These are phyloP conservation scores for Agapetus fuscipes DNA, from an alignment of 2,888 invertebrate species.

Conservation along the genomic window DNA sequence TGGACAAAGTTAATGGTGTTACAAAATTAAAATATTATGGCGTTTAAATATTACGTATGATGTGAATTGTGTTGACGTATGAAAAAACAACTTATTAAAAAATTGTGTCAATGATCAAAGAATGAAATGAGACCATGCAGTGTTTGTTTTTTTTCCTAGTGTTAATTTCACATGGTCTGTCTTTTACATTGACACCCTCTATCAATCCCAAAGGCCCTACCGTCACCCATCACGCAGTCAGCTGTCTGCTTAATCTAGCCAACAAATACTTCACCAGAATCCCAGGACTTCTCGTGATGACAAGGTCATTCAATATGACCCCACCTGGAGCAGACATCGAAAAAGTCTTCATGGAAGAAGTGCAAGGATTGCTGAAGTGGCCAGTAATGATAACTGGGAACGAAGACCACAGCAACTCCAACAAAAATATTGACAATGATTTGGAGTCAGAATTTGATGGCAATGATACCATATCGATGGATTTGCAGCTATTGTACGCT, in stretches of 20 bases:
- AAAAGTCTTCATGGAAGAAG: slow-evolving; percentile 25
- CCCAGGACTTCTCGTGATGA: slow-evolving; percentile 13
- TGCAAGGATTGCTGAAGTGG: slow-evolving; percentile 24
- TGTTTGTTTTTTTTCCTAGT: too few species aligned
- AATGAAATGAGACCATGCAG: too few species aligned
- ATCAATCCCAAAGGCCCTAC: slow-evolving; percentile 20
- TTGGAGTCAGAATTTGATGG: background rate
- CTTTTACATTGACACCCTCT: too few species aligned
- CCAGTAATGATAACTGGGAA: slow-evolving; percentile 16
- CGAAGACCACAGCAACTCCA: background rate
- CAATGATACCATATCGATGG: background rate
- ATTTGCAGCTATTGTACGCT: slow-evolving; percentile 5
- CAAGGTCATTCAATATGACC: slow-evolving; percentile 26
- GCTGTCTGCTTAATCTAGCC: slow-evolving; percentile 14
- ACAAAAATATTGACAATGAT: background rate
- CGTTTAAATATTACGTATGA: too few species aligned
- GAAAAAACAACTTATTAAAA: too few species aligned
- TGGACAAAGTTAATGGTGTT: too few species aligned
- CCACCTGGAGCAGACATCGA: slow-evolving; percentile 31
- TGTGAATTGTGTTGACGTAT: too few species aligned
- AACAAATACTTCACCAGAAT: slow-evolving; percentile 8
- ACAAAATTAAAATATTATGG: too few species aligned
- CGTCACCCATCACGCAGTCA: slow-evolving; percentile 14
- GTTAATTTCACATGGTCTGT: too few species aligned
- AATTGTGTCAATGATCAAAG: too few species aligned